Base-by-base conservation (phyloP, 1,140 invertebrate genomes). In the Proctacanthus coquilletti region DNA sequence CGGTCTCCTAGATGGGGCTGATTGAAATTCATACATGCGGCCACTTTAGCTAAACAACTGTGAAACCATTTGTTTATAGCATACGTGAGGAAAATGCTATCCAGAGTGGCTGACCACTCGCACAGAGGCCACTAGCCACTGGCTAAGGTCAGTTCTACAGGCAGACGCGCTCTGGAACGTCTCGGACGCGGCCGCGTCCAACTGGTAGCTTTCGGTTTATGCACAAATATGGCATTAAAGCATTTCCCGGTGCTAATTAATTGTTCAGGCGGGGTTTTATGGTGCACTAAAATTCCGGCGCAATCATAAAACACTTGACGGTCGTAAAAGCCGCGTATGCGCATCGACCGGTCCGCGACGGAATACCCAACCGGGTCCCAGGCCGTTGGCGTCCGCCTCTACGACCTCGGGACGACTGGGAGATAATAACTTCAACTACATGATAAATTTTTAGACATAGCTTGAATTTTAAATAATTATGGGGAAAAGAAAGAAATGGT, bases 51-150 rank as follows among this genome's bases (percentile, higher is more conserved):
- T 27, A 27, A 27, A 27, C 23, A 27, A 27, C 23, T 27, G 23
- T 27, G 23, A 27, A 27, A 27, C 23, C 23, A 27, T 27, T 27
- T 27, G 23, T 27, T 27, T 27, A 27, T 27, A 27, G 23, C 23
- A 27, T 27, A 27, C 23, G 23, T 27, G 23, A 27, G 23, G 8
- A 27, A 27, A 27, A 27, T 27, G 23, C 23, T 13, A 27, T 13
- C n/a, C n/a, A n/a, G n/a, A n/a, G n/a, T 27, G 13, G 23, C 8
- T 27, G 23, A 27, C 23, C 13, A 13, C 23, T 8, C 23, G n/a
- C 23, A 27, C 8, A 27, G 23, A 13, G 13, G 13, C 23, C 13
- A 13, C 23, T 27, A 9, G 23, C 23, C 23, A 27, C 8, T 27
- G 23, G 8, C 23, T 13, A 27, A 13, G 8, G 23, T 27, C 23